These are phyloP conservation scores for Orussus abietinus DNA, from an alignment of 1,140 invertebrate species.

Conservation along the genomic window DNA sequence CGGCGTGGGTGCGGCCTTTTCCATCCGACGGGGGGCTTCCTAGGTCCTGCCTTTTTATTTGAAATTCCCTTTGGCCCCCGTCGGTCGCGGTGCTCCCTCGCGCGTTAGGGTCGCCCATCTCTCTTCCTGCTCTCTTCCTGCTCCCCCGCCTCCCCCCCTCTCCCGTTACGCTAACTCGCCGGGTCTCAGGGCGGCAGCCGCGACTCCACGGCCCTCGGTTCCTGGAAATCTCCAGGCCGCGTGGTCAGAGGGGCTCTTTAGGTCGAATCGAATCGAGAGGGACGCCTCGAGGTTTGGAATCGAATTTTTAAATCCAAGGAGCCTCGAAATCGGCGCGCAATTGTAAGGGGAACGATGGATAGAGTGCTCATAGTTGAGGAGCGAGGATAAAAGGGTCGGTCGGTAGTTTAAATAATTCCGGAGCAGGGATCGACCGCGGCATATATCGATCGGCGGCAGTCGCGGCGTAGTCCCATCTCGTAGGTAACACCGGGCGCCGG, in stretches of 20 bases:
- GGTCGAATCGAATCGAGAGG: not conserved
- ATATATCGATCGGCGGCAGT: not conserved
- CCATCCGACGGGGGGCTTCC: slow-evolving; percentile 10
- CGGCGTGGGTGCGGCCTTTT: slow-evolving; percentile 37
- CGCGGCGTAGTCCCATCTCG: slow-evolving; percentile 1
- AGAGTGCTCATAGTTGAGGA: not conserved
- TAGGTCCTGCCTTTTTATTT: slow-evolving; percentile 32
- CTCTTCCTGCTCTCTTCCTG: slow-evolving; percentile 15
- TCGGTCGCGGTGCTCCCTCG: slow-evolving; percentile 7
- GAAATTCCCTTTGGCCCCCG: slow-evolving; percentile 35
- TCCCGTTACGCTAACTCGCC: no score
- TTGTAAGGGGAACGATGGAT: not conserved
- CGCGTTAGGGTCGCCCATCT: slow-evolving; percentile 1
- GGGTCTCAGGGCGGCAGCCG: slow-evolving; percentile 30
- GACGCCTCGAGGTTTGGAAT: not conserved
- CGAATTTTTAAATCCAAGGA: not conserved
- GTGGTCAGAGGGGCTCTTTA: slow-evolving; percentile 9
- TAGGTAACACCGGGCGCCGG: slow-evolving; percentile 2
- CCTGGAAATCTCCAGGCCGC: slow-evolving; percentile 22
- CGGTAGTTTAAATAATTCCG: slow-evolving; percentile 9
- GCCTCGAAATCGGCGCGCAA: not conserved
- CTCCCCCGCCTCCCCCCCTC: slow-evolving; percentile 26
- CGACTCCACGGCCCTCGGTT: slow-evolving; percentile 31
- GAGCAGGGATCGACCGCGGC: slow-evolving; percentile 3
- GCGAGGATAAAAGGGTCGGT: no score